Conservation (phyloP, 2,888 invertebrate genomes). For the Sussaba pulchella region DNA sequence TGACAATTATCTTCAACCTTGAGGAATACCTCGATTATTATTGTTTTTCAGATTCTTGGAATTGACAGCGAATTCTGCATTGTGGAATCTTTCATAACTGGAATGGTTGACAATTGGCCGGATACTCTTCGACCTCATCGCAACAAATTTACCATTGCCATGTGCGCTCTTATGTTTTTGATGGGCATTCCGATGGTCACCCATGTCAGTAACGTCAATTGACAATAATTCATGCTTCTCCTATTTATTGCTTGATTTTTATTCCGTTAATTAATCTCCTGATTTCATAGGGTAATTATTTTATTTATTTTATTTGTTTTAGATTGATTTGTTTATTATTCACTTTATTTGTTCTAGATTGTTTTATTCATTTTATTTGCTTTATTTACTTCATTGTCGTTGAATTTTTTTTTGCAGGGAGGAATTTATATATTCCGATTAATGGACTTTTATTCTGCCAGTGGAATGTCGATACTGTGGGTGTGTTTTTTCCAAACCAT, state of each 20-base stretch:
- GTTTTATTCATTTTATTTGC: too few relatives aligned
- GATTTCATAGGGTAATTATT: too few relatives aligned
- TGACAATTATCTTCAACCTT: too few relatives aligned
- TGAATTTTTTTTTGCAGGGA: conserved; percentile 77
- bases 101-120: conserved; percentile 87
- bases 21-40: too few relatives aligned
- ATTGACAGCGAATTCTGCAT: conserved; percentile 91
- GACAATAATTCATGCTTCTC: neutral
- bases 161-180: conserved; percentile 87
- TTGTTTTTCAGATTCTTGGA: conserved; percentile 88
- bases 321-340: too few relatives aligned
- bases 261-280: too few relatives aligned
- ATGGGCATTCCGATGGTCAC: conserved; percentile 88
- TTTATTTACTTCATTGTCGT: too few relatives aligned
- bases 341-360: too few relatives aligned
- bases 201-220: conserved; percentile 83
- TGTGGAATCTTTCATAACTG: conserved; percentile 88
- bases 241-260: too few relatives aligned
- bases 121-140: conserved; percentile 86
- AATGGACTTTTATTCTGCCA: conserved; percentile 86
- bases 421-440: conserved; percentile 85
- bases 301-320: too few relatives aligned
- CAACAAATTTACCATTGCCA: conserved; percentile 87
- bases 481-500: conserved; percentile 88
- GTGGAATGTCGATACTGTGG: conserved; percentile 87